Evolutionary conservation across 23 tunicate species (phyloP).

Genomic region (Halocynthia aurantium): DNA sequence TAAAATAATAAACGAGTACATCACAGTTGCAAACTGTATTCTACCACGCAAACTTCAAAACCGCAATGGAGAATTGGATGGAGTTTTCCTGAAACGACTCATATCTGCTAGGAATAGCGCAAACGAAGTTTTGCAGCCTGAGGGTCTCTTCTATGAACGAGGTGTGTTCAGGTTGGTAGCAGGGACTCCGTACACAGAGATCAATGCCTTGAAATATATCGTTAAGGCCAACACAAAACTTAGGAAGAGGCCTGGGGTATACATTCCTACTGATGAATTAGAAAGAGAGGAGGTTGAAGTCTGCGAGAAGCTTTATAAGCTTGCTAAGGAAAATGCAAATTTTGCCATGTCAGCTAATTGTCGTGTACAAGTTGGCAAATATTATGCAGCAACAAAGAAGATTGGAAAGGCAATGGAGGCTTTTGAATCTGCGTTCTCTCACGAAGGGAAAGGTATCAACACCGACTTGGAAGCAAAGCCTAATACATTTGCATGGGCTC

Average conservation of each 20-base stretch:
- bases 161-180: conserved; percentile 26
- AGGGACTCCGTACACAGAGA: conserved; percentile 37
- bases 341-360: conserved; percentile 44
- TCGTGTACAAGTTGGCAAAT: conserved; percentile 56
- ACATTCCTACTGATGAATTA: conserved; percentile 1
- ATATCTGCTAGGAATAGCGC: conserved; percentile 14
- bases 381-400: conserved; percentile 40
- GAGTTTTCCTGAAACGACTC: conserved; percentile 6
- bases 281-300: background rate
- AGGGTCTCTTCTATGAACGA: conserved; percentile 27
- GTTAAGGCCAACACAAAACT: conserved; percentile 62
- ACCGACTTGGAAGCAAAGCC: conserved; percentile 17
- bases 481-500: conserved; percentile 60
- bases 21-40: conserved; percentile 33
- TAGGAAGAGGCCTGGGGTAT: background rate
- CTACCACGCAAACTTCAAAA: conserved; percentile 41
- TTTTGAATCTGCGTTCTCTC: conserved; percentile 26
- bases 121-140: conserved; percentile 5
- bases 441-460: background rate
- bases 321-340: conserved; percentile 36
- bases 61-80: conserved; percentile 12
- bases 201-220: conserved; percentile 40
- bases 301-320: conserved; percentile 20
- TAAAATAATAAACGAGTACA: conserved; percentile 43
- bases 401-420: conserved; percentile 37